Evolutionary conservation across 1,140 invertebrate genomes (phyloP).

Genomic region (Oscheius sp.): DNA sequence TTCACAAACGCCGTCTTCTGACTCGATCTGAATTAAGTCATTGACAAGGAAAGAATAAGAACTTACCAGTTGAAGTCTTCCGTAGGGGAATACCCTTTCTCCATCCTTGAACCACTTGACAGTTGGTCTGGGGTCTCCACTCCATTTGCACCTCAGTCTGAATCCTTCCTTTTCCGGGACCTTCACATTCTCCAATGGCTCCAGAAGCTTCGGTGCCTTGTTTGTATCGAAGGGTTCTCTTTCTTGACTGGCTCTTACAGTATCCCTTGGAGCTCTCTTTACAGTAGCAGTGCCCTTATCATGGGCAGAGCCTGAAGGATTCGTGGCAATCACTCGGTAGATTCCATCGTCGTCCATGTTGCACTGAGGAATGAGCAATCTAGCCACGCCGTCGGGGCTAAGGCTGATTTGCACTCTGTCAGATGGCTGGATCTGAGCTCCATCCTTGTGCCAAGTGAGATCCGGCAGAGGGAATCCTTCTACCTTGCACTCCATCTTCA

Average conservation of each 20-base stretch:
- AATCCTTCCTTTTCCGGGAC: conserved; percentile 73
- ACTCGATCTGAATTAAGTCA: conserved; percentile 55
- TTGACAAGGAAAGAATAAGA: background rate
- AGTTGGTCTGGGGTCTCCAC: conserved; percentile 76
- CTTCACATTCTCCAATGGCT: conserved; percentile 54
- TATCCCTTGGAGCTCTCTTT: conserved; percentile 41
- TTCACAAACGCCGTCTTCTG: conserved; percentile 72
- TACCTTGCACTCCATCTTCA: conserved; percentile 56
- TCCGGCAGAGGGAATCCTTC: conserved; percentile 54
- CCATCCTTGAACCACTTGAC: conserved; percentile 67
- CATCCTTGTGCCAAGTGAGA: conserved; percentile 59
- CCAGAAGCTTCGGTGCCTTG: conserved; percentile 56
- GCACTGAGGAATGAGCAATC: conserved; percentile 52
- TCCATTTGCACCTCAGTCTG: conserved; percentile 76
- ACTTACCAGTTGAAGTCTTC: conserved; percentile 44
- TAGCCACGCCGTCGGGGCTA: conserved; percentile 51
- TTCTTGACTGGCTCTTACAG: conserved; percentile 22
- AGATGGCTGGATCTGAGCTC: conserved; percentile 52
- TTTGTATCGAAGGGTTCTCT: conserved; percentile 45
- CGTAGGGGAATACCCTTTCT: conserved; percentile 56
- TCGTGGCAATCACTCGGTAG: conserved; percentile 57
- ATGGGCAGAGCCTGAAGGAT: conserved; percentile 55
- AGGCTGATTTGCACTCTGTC: conserved; percentile 52
- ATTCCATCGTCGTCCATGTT: conserved; percentile 58
- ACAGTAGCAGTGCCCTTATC: conserved; percentile 59